Evolutionary conservation across 2,888 invertebrate genomes (phyloP).

Genomic region (Plagiodera versicolora): DNA sequence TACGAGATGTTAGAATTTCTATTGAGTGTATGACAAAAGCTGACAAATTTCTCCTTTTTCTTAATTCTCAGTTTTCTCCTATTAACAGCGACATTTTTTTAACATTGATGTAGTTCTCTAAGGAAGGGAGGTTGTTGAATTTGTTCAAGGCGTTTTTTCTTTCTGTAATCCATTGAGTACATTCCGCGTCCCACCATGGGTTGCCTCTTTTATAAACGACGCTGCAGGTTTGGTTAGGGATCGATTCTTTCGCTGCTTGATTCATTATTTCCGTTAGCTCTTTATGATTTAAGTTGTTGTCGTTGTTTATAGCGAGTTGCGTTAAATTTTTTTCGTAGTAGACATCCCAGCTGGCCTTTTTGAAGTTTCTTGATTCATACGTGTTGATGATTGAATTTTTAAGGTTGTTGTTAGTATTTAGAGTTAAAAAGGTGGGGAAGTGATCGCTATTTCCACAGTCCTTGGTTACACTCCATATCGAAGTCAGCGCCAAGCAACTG

Average conservation of each 20-base stretch:
- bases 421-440: not conserved
- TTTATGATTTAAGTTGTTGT: not conserved
- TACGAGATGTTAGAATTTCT: not conserved
- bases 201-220: not conserved
- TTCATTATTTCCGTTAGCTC: not conserved
- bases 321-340: not conserved
- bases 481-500: not conserved
- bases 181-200: conserved; percentile 2
- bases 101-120: not conserved
- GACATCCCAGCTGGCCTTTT: not conserved
- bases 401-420: not conserved
- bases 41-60: not conserved
- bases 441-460: not conserved
- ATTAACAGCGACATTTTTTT: not conserved
- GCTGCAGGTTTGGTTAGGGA: not conserved
- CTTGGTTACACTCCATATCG: not conserved
- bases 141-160: not conserved
- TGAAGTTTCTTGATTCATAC: not conserved
- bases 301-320: not conserved
- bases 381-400: not conserved
- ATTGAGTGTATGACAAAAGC: not conserved
- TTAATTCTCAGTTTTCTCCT: not conserved
- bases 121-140: not conserved
- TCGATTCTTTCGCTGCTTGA: not conserved
- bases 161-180: not conserved